phyloP scores from a whole-genome alignment of 2,797 vertebrate genomes.

The Crypturellus tataupa region DNA sequence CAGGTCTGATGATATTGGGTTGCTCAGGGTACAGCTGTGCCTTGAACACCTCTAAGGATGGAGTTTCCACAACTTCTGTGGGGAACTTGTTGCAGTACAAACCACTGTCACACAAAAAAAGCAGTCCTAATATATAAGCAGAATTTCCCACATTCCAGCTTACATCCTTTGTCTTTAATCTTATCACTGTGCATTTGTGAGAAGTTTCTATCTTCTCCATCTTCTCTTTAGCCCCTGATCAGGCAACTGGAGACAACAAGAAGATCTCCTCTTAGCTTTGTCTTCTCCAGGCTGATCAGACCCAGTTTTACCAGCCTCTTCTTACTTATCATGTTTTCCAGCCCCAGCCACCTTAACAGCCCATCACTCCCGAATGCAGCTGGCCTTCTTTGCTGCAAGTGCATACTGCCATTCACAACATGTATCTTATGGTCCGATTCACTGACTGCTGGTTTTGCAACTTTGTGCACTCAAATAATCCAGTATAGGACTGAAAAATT shows the following conservation, averaged over 20 bases:
- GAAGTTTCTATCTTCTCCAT: neutral
- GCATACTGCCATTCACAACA: fast-evolving
- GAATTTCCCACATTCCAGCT: fast-evolving
- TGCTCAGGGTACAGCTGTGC: neutral
- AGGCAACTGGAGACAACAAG: neutral
- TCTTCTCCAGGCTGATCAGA: neutral
- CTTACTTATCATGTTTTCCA: neutral
- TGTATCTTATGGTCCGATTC: neutral
- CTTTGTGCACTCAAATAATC: neutral
- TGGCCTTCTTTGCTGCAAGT: neutral
- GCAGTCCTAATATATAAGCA: neutral
- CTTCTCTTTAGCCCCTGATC: fast-evolving
- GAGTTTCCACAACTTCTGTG: neutral
- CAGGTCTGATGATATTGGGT: neutral
- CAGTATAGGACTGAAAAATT: neutral
- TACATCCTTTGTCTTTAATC: neutral
- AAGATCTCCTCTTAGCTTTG: neutral
- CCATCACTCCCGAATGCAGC: neutral
- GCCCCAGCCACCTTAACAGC: neutral
- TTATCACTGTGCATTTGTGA: neutral
- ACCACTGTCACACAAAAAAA: neutral
- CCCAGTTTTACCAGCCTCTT: neutral
- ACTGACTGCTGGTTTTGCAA: neutral
- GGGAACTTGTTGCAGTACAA: neutral
- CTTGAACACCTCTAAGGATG: neutral